Percentiles rank a stretch among this genome's conserved stretches.
These are phyloP conservation scores for Dromiciops gliroides DNA, from an alignment of 2,113 vertebrate species.

Conservation along the genomic window DNA sequence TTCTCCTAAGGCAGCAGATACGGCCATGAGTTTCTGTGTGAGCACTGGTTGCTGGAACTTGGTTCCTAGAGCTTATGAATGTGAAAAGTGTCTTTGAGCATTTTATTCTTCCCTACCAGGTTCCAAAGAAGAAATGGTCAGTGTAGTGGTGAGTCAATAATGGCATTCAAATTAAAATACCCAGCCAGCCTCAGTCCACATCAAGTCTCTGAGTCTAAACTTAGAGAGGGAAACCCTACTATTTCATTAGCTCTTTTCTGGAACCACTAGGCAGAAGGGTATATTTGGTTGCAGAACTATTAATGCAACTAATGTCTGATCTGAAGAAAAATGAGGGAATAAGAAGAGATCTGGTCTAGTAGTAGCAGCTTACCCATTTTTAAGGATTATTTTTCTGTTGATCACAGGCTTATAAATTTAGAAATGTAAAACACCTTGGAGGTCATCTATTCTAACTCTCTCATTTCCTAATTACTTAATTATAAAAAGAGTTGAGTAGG, in stretches of 20 bases:
- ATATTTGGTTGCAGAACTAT: neutral
- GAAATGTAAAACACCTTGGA: neutral
- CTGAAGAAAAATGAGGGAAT: neutral
- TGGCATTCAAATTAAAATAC: neutral
- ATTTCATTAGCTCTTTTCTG: neutral
- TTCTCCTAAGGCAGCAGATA: conserved; percentile 3
- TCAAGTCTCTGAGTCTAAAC: neutral
- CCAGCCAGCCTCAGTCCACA: neutral
- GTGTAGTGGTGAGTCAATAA: neutral
- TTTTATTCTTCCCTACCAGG: neutral
- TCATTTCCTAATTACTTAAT: neutral
- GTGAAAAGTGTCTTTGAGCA: fast-evolving
- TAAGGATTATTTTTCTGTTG: neutral
- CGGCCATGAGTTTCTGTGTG: neutral
- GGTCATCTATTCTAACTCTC: neutral
- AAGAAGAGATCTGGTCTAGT: neutral
- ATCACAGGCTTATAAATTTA: neutral
- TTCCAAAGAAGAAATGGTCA: neutral
- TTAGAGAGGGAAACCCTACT: neutral
- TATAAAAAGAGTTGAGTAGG: no score
- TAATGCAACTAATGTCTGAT: neutral
- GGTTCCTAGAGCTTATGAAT: conserved; percentile 1
- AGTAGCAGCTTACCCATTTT: neutral
- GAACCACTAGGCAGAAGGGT: neutral
- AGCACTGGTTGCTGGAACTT: neutral